A percentile compares a stretch with the other conserved stretches of the same genome.
Conservation (phyloP, 2,888 invertebrate species). For the Hololepta plana region DNA sequence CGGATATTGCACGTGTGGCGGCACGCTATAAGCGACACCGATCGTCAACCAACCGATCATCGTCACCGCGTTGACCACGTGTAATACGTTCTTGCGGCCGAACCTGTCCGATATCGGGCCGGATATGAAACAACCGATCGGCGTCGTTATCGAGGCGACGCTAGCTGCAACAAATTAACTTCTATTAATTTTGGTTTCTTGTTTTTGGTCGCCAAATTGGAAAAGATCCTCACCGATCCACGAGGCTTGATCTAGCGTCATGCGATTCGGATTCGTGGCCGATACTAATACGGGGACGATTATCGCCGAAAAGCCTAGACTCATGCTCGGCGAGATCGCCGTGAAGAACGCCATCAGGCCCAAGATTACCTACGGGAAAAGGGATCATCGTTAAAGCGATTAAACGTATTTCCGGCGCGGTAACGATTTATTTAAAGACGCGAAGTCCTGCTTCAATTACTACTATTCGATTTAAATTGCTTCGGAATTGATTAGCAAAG, state of each 20-base stretch:
- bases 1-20: constrained; percentile 17
- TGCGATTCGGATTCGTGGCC: constrained; percentile 17
- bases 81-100: constrained; percentile 31
- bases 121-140: constrained; percentile 33
- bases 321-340: constrained; percentile 36
- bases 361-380: constrained; percentile 32
- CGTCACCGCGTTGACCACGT: constrained; percentile 29
- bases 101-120: constrained; percentile 32
- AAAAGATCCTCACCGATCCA: constrained; percentile 35
- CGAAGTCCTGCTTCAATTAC: too few species aligned
- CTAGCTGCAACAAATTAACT: constrained; percentile 27
- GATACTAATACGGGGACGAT: constrained; percentile 29
- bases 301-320: constrained; percentile 36
- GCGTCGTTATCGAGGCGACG: constrained; percentile 33
- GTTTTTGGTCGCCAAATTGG: constrained; percentile 1
- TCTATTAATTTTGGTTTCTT: background rate
- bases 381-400: too few species aligned
- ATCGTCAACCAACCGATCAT: constrained; percentile 33
- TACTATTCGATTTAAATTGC: too few species aligned
- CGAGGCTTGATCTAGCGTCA: constrained; percentile 27
- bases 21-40: constrained; percentile 22
- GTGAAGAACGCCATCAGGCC: constrained; percentile 31
- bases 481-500: too few species aligned
- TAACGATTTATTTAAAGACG: too few species aligned
- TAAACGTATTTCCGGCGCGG: too few species aligned